Conservation (phyloP, 2,797 vertebrate species). For the Loriculus beryllinus region DNA sequence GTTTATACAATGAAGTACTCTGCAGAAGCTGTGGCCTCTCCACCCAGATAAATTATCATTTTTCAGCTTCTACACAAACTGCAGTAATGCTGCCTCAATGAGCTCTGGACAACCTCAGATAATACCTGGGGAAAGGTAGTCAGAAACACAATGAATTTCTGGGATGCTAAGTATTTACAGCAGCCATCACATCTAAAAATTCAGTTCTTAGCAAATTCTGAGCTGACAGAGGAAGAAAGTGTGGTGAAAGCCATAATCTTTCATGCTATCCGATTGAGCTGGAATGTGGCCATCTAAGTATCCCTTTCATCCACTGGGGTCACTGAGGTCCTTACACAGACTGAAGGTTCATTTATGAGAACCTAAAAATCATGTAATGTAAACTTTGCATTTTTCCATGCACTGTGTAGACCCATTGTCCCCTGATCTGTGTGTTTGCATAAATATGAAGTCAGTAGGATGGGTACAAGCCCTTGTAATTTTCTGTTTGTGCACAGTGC, state of each 20-base stretch:
- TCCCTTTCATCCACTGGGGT: neutral
- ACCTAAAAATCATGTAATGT: neutral
- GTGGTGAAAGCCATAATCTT: neutral
- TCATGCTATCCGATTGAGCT: neutral
- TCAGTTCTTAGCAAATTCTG: neutral
- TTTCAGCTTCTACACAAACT: neutral
- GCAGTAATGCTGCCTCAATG: neutral
- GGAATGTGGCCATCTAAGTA: neutral
- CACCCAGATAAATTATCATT: neutral
- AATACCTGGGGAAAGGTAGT: neutral
- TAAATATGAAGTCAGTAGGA: neutral
- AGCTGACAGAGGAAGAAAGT: neutral
- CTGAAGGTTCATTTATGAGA: neutral
- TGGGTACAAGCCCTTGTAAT: neutral
- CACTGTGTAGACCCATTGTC: neutral
- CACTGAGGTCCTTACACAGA: neutral
- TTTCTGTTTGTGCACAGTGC: neutral
- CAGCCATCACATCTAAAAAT: neutral
- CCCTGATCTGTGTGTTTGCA: neutral
- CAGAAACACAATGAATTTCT: neutral
- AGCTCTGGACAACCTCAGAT: neutral
- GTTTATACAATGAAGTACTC: rapidly evolving
- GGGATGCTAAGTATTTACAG: neutral
- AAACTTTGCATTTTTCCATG: neutral
- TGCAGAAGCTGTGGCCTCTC: neutral